Evolutionary conservation across 2,797 vertebrate species (phyloP).

Genomic region (Nasua narica): DNA sequence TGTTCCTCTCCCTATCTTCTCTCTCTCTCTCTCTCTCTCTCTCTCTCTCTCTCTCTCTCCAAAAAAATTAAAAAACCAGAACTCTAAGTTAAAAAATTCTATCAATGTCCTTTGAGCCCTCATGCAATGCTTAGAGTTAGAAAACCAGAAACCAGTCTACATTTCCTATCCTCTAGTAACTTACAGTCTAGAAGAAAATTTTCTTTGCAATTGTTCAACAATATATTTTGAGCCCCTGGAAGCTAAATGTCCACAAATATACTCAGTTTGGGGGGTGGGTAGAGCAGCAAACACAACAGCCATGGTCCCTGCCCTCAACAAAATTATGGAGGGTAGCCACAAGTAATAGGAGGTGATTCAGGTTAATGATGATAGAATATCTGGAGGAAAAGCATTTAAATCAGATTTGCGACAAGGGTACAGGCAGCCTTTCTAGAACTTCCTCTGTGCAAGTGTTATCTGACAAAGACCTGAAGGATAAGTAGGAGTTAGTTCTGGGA

Average conservation of each 20-base stretch:
- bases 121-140: not conserved
- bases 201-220: not conserved
- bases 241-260: not conserved
- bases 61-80: not conserved
- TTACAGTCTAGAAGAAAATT: not conserved
- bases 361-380: not conserved
- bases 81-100: not conserved
- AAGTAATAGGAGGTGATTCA: not conserved
- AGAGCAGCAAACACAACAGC: not conserved
- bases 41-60: not conserved
- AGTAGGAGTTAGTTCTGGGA: not conserved
- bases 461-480: not conserved
- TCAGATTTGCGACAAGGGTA: not conserved
- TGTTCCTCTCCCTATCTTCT: not conserved
- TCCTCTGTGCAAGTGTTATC: not conserved
- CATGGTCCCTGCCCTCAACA: not conserved
- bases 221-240: not conserved
- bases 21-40: too few species aligned
- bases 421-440: not conserved
- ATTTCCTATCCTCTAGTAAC: not conserved
- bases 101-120: not conserved
- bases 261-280: not conserved
- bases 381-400: not conserved
- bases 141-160: not conserved
- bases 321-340: not conserved